Conservation (phyloP, 1,140 invertebrate genomes). For the Trypoxylus dichotomus region DNA sequence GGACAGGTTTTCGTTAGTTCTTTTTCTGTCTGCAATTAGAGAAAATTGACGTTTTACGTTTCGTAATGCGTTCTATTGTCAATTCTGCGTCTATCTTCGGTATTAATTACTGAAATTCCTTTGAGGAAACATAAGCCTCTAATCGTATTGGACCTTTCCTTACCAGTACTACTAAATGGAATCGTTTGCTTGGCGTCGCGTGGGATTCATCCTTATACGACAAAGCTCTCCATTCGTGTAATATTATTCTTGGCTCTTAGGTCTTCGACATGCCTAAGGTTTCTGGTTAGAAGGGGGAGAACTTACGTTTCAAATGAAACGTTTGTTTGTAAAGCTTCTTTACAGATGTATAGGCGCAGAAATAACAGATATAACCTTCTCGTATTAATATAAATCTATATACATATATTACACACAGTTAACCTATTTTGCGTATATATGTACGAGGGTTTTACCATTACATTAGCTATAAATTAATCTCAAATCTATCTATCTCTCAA, state of each 20-base stretch:
- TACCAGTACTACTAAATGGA: background rate
- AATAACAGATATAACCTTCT: background rate
- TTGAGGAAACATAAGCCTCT: background rate
- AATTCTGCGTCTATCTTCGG: background rate
- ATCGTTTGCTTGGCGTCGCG: background rate
- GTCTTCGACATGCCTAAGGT: background rate
- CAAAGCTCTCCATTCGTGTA: background rate
- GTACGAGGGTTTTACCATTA: too few relatives aligned
- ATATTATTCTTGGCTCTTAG: background rate
- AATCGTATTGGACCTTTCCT: background rate
- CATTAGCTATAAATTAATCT: too few relatives aligned
- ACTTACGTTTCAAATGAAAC: background rate
- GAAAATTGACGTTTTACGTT: background rate
- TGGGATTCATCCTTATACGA: background rate
- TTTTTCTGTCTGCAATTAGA: background rate
- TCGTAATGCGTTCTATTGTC: background rate
- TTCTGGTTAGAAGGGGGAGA: background rate
- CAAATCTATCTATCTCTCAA: too few relatives aligned
- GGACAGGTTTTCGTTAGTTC: background rate
- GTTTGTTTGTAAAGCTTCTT: background rate
- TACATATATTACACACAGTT: too few relatives aligned
- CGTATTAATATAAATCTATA: too few relatives aligned
- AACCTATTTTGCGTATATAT: too few relatives aligned
- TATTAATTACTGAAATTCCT: conserved; percentile 3
- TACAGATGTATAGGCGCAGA: background rate